A percentile compares a stretch with the other conserved stretches of the same genome.
phyloP scores from a whole-genome alignment of 2,113 vertebrate genomes.

The Pomatorhinus ruficollis region DNA sequence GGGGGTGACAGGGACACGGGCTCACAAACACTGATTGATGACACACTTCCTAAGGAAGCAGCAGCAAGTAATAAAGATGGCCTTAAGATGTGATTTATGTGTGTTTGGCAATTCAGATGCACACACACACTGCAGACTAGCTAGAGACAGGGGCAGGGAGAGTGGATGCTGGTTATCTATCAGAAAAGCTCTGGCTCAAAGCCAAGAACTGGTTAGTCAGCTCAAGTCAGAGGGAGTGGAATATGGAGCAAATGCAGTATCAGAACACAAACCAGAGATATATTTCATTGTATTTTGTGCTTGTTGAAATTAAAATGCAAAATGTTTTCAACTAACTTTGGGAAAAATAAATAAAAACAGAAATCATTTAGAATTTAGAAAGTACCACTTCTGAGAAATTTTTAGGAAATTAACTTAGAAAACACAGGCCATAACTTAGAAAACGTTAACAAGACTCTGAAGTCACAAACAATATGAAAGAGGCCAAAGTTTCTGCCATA shows the following conservation, averaged over 20 bases:
- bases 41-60: conserved; percentile 35
- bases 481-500: not conserved
- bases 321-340: not conserved
- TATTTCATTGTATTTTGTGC: not conserved
- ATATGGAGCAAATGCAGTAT: not conserved
- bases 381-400: not conserved
- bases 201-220: not conserved
- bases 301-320: not conserved
- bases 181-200: not conserved
- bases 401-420: not conserved
- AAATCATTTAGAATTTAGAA: not conserved
- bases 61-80: conserved; percentile 55
- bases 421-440: not conserved
- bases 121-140: not conserved
- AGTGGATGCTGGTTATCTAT: not conserved
- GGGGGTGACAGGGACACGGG: not conserved
- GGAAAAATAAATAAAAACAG: not conserved
- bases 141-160: not conserved
- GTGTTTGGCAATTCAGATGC: conserved; percentile 20
- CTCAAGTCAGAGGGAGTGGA: not conserved
- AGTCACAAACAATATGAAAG: not conserved
- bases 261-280: not conserved
- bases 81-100: conserved; percentile 42
- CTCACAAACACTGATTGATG: conserved; percentile 51
- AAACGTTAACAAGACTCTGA: not conserved